Percentiles rank a stretch among this genome's conserved stretches.
phyloP scores from a whole-genome alignment of 2,797 vertebrate genomes.

The Enteromius anoplus region DNA sequence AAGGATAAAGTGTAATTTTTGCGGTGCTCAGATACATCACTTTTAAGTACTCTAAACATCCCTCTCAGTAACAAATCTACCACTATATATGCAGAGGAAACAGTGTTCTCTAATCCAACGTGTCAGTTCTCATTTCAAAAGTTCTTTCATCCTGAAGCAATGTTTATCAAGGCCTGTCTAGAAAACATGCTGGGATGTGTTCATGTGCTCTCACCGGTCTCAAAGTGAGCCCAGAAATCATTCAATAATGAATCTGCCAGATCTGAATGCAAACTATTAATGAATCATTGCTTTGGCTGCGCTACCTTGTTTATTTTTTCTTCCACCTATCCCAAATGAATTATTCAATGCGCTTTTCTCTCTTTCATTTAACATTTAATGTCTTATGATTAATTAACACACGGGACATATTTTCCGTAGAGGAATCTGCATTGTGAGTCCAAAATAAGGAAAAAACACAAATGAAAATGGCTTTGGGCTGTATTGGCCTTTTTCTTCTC shows the following conservation, averaged over 20 bases:
- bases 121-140: slow-evolving; percentile 5
- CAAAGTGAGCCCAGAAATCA: slow-evolving; percentile 52
- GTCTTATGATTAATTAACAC: slow-evolving; percentile 74
- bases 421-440: slow-evolving; percentile 70
- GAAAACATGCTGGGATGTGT: slow-evolving; percentile 37
- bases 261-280: slow-evolving; percentile 74
- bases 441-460: slow-evolving; percentile 66
- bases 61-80: slow-evolving; percentile 13
- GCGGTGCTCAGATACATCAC: not conserved
- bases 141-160: slow-evolving; percentile 44
- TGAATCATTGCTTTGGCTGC: slow-evolving; percentile 68
- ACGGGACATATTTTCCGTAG: slow-evolving; percentile 68
- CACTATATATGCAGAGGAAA: slow-evolving; percentile 1
- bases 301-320: slow-evolving; percentile 72
- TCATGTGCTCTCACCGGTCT: slow-evolving; percentile 44
- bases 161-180: slow-evolving; percentile 40
- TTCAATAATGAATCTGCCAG: slow-evolving; percentile 68
- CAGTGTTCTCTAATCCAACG: not conserved
- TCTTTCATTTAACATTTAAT: slow-evolving; percentile 79
- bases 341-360: slow-evolving; percentile 70
- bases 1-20: not conserved
- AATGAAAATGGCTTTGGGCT: slow-evolving; percentile 69
- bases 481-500: slow-evolving; percentile 59
- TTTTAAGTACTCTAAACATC: slow-evolving; percentile 27
- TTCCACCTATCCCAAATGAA: slow-evolving; percentile 71